phyloP scores from a whole-genome alignment of 2,797 vertebrate species.

The Crotalus adamanteus region DNA sequence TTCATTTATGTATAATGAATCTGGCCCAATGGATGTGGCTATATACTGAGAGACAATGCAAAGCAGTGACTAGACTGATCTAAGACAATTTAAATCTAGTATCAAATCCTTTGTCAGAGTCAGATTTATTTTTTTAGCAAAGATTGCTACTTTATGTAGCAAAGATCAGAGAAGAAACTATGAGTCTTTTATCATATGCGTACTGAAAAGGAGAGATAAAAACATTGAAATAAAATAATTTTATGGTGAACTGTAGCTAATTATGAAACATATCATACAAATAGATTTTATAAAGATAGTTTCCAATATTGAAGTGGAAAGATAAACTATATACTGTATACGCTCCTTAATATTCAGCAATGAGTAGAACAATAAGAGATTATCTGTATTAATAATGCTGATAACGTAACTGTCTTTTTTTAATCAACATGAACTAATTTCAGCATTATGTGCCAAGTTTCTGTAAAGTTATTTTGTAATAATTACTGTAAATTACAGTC shows the following conservation, averaged over 20 bases:
- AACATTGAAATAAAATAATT: not conserved
- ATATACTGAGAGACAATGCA: not conserved
- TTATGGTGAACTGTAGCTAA: not conserved
- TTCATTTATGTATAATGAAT: not conserved
- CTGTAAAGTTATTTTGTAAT: not conserved
- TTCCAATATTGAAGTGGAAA: not conserved
- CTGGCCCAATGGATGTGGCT: not conserved
- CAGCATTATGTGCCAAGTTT: fast-evolving
- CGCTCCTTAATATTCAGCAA: not conserved
- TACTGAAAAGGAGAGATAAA: not conserved
- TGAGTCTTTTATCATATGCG: not conserved
- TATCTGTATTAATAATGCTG: not conserved
- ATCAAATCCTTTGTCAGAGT: not conserved
- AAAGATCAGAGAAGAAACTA: not conserved
- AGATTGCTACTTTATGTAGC: not conserved
- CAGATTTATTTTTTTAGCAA: not conserved
- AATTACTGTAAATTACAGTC: not conserved
- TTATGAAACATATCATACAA: not conserved
- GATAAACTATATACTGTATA: not conserved
- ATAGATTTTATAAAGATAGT: not conserved
- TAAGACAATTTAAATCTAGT: not conserved
- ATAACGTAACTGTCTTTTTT: not conserved
- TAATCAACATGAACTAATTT: not conserved
- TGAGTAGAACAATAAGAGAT: not conserved
- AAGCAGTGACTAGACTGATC: not conserved